These are phyloP conservation scores for Onychomys torridus DNA, from an alignment of 2,797 vertebrate species.

Conservation along the genomic window DNA sequence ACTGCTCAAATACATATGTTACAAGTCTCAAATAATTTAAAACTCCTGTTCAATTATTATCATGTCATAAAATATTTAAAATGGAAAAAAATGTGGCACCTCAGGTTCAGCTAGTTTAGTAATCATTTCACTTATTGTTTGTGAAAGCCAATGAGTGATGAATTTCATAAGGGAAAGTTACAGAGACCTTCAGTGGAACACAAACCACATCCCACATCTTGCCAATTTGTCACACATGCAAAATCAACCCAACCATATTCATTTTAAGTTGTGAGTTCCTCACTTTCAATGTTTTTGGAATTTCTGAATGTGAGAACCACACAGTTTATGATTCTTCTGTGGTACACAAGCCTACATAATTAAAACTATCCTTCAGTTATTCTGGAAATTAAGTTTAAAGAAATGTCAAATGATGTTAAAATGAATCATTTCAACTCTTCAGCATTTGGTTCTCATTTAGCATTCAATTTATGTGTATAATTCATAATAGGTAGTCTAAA, in stretches of 20 bases:
- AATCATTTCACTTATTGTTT: not conserved
- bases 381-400: not conserved
- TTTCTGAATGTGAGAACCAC: not conserved
- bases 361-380: not conserved
- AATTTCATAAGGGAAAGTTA: not conserved
- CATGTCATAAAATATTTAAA: slow-evolving; percentile 1
- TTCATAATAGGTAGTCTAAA: slow-evolving; percentile 2
- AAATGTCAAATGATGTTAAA: not conserved
- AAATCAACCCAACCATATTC: not conserved
- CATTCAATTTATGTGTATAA: not conserved
- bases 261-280: not conserved
- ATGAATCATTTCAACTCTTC: not conserved
- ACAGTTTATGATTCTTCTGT: not conserved
- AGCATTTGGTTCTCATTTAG: not conserved
- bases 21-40: slow-evolving; percentile 6
- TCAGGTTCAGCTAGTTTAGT: not conserved
- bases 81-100: not conserved
- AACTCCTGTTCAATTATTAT: not conserved
- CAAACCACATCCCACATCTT: not conserved
- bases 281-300: not conserved
- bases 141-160: not conserved
- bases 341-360: not conserved
- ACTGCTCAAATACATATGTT: not conserved
- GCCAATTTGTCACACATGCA: not conserved
- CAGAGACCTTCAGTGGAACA: not conserved